These are phyloP conservation scores for Popillia japonica DNA, from an alignment of 1,140 invertebrate species.

Conservation along the genomic window DNA sequence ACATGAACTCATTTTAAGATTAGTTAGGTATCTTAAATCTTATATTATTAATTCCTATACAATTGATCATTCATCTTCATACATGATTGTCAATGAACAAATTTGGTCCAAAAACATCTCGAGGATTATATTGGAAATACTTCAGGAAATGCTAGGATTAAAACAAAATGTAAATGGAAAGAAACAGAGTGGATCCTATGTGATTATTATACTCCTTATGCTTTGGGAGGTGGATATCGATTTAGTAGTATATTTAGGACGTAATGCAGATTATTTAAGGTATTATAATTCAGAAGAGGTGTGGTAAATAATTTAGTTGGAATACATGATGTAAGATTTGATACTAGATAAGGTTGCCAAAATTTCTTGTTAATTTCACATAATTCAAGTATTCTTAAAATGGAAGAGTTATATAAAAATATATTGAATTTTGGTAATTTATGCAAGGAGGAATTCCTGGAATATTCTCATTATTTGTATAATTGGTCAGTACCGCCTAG, in stretches of 20 bases:
- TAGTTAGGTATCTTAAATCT: slow-evolving; percentile 52
- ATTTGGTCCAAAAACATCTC: slow-evolving; percentile 39
- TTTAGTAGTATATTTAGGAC: slow-evolving; percentile 81
- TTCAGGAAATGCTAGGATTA: slow-evolving; percentile 86
- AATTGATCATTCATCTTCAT: slow-evolving; percentile 50
- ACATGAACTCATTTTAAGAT: slow-evolving; percentile 64
- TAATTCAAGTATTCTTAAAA: slow-evolving; percentile 77
- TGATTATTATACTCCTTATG: slow-evolving; percentile 95
- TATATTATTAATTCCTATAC: slow-evolving; percentile 45
- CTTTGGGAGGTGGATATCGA: slow-evolving; percentile 94
- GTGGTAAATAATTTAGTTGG: slow-evolving; percentile 84
- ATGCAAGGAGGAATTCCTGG: slow-evolving; percentile 70
- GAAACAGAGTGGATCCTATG: slow-evolving; percentile 89
- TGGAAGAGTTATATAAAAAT: slow-evolving; percentile 76
- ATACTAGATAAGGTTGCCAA: slow-evolving; percentile 94
- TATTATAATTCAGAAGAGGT: slow-evolving; percentile 91
- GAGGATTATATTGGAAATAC: slow-evolving; percentile 87
- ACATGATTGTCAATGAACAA: slow-evolving; percentile 56
- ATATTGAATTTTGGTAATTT: slow-evolving; percentile 68
- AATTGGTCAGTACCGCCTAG: slow-evolving; percentile 83
- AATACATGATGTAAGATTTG: slow-evolving; percentile 91
- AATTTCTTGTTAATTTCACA: slow-evolving; percentile 89
- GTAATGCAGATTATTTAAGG: slow-evolving; percentile 74
- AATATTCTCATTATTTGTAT: slow-evolving; percentile 77
- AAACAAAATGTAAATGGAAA: slow-evolving; percentile 84